These are phyloP conservation scores for Druon quercuslanigerum DNA, from an alignment of 1,140 invertebrate species.

Conservation along the genomic window DNA sequence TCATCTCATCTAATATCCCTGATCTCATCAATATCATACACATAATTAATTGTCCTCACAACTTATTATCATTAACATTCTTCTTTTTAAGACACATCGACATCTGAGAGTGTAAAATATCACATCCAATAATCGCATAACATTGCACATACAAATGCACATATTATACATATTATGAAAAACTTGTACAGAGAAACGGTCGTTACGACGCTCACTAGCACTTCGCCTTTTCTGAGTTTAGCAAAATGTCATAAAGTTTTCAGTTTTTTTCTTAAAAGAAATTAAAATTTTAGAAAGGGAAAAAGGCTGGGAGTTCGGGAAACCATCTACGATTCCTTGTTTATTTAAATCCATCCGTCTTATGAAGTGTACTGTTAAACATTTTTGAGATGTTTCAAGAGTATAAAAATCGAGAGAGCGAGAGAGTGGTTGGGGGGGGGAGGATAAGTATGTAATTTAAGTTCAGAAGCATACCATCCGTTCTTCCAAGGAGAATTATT, in stretches of 20 bases:
- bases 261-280: too few species aligned
- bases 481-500: neutral
- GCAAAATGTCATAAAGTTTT: neutral
- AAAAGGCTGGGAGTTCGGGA: neutral
- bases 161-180: conserved; percentile 62
- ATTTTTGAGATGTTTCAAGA: conserved; percentile 1
- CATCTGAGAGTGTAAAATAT: conserved; percentile 61
- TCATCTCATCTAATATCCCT: neutral
- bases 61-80: neutral
- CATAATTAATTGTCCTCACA: neutral
- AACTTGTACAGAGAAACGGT: conserved; percentile 26
- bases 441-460: neutral
- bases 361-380: conserved; percentile 14
- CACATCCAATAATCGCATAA: conserved; percentile 60
- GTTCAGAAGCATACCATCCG: conserved; percentile 10
- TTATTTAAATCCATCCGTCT: conserved; percentile 10
- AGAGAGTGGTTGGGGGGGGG: neutral
- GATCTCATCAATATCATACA: neutral
- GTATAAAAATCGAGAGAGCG: neutral
- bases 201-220: neutral
- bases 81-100: neutral
- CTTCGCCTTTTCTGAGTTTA: conserved; percentile 13
- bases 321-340: conserved; percentile 11
- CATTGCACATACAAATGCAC: conserved; percentile 68
- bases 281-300: neutral